These are phyloP conservation scores for Holacanthella duospinosa DNA, from an alignment of 2,888 invertebrate genomes.

Conservation along the genomic window DNA sequence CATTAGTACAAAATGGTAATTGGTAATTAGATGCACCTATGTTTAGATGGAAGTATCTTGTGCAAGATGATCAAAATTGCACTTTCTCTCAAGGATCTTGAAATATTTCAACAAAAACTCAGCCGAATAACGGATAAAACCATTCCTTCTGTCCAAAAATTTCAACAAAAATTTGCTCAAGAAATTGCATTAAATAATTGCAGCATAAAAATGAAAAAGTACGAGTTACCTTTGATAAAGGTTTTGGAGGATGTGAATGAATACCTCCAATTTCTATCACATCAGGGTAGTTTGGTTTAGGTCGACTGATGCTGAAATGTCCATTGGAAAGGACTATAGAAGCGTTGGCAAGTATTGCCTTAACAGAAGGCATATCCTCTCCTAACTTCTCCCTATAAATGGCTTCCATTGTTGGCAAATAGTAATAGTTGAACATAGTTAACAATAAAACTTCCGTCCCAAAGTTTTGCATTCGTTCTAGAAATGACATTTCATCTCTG, in stretches of 20 bases:
- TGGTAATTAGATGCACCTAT: no score
- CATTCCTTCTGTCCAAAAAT: no score
- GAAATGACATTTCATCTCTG: not conserved
- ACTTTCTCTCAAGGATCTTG: no score
- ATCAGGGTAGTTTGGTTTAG: not conserved
- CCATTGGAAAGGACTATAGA: not conserved
- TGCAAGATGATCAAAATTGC: no score
- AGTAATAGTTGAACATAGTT: not conserved
- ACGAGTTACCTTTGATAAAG: conserved; percentile 8
- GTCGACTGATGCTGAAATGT: not conserved
- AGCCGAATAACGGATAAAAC: no score
- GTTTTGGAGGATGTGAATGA: conserved; percentile 7
- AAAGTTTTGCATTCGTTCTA: not conserved
- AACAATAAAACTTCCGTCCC: not conserved
- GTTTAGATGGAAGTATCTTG: no score
- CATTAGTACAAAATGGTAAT: no score
- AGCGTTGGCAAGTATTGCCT: not conserved
- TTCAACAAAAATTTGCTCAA: no score
- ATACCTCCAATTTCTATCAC: conserved; percentile 3
- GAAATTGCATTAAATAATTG: no score
- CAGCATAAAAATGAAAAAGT: no score
- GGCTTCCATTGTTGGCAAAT: not conserved
- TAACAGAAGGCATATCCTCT: not conserved
- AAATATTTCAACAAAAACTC: no score
- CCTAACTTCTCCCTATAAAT: conserved; percentile 3